These are phyloP conservation scores for Choristoneura fumiferana DNA, from an alignment of 1,140 invertebrate genomes.

Conservation along the genomic window DNA sequence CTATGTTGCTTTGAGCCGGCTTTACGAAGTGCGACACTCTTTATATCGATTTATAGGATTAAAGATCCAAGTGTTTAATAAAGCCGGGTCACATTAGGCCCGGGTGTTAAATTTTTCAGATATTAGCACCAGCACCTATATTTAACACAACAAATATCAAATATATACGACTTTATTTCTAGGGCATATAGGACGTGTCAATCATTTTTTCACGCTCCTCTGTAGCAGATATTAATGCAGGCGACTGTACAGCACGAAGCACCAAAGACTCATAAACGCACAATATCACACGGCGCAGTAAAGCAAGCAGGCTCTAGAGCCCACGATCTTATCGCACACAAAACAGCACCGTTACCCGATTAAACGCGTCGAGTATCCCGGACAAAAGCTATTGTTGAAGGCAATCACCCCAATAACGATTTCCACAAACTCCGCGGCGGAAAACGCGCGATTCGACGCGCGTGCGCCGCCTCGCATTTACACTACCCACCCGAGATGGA, in stretches of 20 bases:
- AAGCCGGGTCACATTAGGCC: no score
- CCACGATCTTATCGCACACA: conserved; percentile 47
- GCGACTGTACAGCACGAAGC: no score
- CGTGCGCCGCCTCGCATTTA: conserved; percentile 56
- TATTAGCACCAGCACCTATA: no score
- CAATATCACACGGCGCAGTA: background rate
- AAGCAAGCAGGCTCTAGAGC: conserved; percentile 31
- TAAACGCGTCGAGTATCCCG: conserved; percentile 51
- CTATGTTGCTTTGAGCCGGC: conserved; percentile 8
- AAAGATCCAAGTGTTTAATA: no score
- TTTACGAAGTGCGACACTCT: conserved; percentile 1
- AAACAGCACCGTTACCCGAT: conserved; percentile 49
- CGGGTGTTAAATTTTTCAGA: no score
- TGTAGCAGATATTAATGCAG: no score
- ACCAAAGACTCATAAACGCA: background rate
- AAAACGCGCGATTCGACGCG: conserved; percentile 74
- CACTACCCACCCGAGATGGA: conserved; percentile 48
- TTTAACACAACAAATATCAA: no score
- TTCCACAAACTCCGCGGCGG: conserved; percentile 69
- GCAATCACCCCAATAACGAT: conserved; percentile 76
- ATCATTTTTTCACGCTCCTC: no score
- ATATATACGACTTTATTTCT: no score
- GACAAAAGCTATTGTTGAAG: conserved; percentile 75
- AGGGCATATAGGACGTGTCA: no score
- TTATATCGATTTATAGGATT: background rate